Conservation (phyloP, 2,797 vertebrate species). For the Ctenochaetus hawaiiensis region DNA sequence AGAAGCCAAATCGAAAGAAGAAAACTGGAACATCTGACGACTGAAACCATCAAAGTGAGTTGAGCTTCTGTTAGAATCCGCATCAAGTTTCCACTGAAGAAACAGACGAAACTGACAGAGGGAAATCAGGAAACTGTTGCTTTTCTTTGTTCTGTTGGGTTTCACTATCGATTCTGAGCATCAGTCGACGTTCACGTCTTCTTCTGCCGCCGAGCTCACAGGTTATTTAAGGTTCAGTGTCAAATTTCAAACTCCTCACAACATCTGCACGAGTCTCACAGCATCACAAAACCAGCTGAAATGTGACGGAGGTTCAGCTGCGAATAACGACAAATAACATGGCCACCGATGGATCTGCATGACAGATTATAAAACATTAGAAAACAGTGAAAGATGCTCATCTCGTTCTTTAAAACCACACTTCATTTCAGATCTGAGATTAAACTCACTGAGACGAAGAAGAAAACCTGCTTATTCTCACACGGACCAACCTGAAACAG, state of each 20-base stretch:
- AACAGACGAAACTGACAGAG: too few species aligned
- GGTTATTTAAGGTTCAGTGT: neutral
- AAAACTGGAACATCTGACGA: too few species aligned
- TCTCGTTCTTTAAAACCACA: neutral
- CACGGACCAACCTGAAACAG: neutral
- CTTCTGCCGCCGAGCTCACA: neutral
- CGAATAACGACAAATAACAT: neutral
- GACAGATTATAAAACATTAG: too few species aligned
- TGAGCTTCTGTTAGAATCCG: too few species aligned
- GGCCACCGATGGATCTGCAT: too few species aligned
- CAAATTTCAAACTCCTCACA: neutral
- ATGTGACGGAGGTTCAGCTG: neutral
- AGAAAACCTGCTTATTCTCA: neutral
- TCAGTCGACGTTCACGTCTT: too few species aligned
- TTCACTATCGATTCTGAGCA: neutral
- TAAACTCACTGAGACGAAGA: neutral
- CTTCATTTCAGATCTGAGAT: neutral
- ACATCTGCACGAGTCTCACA: neutral
- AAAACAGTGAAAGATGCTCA: too few species aligned
- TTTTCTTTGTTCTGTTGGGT: neutral
- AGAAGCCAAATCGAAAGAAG: too few species aligned
- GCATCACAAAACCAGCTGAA: neutral
- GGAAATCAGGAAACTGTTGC: neutral
- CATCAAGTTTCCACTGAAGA: too few species aligned
- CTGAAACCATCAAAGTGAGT: too few species aligned